A percentile compares a stretch with the other conserved stretches of the same genome.
phyloP scores from a whole-genome alignment of 2,113 vertebrate species.

The Arvicanthis niloticus region DNA sequence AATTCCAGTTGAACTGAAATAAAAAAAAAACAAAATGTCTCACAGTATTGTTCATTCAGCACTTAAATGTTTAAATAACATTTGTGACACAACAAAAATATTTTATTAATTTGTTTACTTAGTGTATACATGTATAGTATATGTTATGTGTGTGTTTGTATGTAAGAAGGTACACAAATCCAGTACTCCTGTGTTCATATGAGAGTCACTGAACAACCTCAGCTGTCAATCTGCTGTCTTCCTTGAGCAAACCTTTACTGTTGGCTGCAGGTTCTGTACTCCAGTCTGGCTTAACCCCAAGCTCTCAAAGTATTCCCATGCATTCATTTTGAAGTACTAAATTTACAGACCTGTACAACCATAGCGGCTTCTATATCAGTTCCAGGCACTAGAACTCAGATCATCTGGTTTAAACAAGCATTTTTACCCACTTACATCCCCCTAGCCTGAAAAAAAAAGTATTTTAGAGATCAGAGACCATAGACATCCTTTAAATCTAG shows the following conservation, averaged over 20 bases:
- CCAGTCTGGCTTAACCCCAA: no score
- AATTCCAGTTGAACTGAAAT: background rate
- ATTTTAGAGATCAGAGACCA: background rate
- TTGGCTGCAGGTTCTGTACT: background rate
- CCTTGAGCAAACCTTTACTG: background rate
- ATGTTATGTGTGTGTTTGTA: background rate
- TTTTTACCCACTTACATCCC: background rate
- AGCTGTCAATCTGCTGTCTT: background rate
- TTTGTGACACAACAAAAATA: background rate
- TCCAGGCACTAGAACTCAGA: background rate
- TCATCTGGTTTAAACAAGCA: background rate
- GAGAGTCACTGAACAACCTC: no score
- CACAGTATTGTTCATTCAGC: background rate
- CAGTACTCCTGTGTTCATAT: no score
- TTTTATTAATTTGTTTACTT: background rate
- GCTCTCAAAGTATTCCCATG: no score
- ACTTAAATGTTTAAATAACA: background rate
- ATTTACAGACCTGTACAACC: background rate
- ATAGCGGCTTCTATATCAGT: background rate
- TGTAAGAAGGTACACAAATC: background rate
- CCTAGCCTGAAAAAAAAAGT: background rate
- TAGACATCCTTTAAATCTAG: background rate
- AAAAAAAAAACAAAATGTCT: background rate
- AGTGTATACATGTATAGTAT: background rate
- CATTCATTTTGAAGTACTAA: background rate